Conservation (phyloP, 1,140 invertebrate genomes). For the Drusus annulatus region DNA sequence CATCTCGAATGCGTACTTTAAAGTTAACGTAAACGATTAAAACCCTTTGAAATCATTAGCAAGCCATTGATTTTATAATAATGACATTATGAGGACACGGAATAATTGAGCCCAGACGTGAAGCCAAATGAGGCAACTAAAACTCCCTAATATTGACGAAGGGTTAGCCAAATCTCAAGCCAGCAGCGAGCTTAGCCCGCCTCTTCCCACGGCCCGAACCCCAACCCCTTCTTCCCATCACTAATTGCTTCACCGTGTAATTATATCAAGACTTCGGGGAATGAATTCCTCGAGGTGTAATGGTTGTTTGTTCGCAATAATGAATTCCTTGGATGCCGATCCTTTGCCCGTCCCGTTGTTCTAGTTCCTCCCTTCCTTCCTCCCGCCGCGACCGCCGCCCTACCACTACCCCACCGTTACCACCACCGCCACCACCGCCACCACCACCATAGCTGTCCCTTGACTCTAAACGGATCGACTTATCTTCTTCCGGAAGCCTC, state of each 20-base stretch:
- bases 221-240: not conserved
- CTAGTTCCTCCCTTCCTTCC: not conserved
- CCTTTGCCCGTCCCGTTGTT: conserved; percentile 21
- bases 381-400: not conserved
- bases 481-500: not conserved
- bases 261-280: conserved; percentile 34
- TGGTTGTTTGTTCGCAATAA: conserved; percentile 35
- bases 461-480: not conserved
- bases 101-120: no score
- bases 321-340: conserved; percentile 36
- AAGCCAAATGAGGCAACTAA: no score
- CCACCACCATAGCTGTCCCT: not conserved
- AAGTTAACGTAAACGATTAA: no score
- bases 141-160: not conserved
- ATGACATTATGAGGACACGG: no score
- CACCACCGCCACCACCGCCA: no score
- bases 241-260: conserved; percentile 34
- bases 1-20: no score
- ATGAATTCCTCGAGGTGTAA: conserved; percentile 26
- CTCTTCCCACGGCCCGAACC: not conserved
- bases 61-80: no score
- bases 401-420: no score
- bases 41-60: no score
- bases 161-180: conserved; percentile 17
- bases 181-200: not conserved